phyloP scores from a whole-genome alignment of 2,888 invertebrate species.

The Erebia epiphron region DNA sequence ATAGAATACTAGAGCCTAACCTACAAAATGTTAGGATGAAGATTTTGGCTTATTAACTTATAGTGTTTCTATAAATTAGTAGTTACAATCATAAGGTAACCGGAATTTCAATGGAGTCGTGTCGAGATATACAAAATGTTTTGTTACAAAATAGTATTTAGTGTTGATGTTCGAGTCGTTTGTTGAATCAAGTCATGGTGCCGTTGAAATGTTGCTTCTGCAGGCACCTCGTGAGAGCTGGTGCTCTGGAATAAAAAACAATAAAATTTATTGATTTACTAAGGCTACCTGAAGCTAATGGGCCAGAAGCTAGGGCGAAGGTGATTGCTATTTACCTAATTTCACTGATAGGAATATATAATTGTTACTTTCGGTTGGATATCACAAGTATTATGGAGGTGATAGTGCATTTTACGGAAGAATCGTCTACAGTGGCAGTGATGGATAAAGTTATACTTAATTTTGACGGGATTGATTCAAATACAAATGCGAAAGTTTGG shows the following conservation, averaged over 20 bases:
- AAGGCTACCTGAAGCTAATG: background rate
- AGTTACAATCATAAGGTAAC: conserved; percentile 49
- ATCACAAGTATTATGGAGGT: no score
- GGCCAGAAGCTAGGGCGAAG: no score
- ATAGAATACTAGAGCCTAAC: conserved; percentile 10
- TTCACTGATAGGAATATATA: no score
- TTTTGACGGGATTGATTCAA: background rate
- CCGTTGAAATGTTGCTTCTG: conserved; percentile 69
- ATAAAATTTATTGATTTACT: conserved; percentile 39
- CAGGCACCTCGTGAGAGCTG: conserved; percentile 74
- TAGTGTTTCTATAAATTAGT: conserved; percentile 43
- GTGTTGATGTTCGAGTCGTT: conserved; percentile 41
- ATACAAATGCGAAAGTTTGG: background rate
- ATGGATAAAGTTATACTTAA: background rate
- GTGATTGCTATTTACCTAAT: no score
- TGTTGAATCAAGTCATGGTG: conserved; percentile 68
- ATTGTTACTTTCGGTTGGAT: no score
- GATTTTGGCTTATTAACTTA: conserved; percentile 42
- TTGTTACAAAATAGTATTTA: conserved; percentile 55
- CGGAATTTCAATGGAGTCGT: conserved; percentile 58
- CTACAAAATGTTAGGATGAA: conserved; percentile 40
- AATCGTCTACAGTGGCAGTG: background rate
- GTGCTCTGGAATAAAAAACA: conserved; percentile 69
- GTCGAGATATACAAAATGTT: conserved; percentile 61
- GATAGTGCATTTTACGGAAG: background rate